These are phyloP conservation scores for Avahi laniger DNA, from an alignment of 2,797 vertebrate genomes.

Conservation along the genomic window DNA sequence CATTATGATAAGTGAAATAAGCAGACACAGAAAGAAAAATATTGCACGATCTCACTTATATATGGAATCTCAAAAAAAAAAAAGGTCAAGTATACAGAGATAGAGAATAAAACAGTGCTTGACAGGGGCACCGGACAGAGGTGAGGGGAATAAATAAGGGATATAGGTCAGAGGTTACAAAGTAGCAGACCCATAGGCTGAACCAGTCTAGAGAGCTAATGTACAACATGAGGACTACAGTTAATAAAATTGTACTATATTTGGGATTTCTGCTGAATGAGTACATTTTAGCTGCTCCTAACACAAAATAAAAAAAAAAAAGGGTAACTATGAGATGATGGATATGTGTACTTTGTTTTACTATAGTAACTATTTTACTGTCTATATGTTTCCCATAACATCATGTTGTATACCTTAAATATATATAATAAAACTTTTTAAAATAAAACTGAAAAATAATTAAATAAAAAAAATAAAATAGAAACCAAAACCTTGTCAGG, in stretches of 20 bases:
- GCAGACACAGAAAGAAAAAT: neutral
- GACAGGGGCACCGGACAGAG: neutral
- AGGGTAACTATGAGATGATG: neutral
- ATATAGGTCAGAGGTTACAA: neutral
- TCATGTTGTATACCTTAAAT: neutral
- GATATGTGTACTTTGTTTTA: neutral
- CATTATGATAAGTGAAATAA: neutral
- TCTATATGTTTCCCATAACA: neutral
- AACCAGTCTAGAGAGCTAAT: neutral
- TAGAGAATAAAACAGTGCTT: neutral
- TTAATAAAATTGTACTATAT: neutral
- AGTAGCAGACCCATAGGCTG: neutral
- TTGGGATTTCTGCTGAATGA: neutral
- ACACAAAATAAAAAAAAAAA: neutral
- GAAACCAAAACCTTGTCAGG: neutral
- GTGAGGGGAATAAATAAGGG: accelerated
- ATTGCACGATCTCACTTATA: neutral
- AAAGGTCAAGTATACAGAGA: neutral
- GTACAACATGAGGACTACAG: neutral
- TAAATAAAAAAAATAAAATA: neutral
- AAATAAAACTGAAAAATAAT: neutral
- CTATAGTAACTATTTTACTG: neutral
- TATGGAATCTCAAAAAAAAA: neutral
- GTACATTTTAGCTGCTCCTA: neutral
- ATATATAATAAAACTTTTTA: neutral